Evolutionary conservation across 1,140 invertebrate genomes (phyloP).

Genomic region (Papilio xuthus): DNA sequence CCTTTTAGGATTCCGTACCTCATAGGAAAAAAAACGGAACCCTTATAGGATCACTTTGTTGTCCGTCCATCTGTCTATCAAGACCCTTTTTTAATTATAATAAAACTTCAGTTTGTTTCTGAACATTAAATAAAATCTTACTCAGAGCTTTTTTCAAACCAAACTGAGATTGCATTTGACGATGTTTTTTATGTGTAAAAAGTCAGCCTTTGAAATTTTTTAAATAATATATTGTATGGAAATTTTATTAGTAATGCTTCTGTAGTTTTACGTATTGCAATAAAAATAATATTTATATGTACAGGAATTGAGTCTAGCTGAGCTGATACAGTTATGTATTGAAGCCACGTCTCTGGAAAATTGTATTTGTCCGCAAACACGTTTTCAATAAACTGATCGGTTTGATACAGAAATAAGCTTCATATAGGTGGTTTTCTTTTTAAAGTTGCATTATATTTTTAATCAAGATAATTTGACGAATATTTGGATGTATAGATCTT

Average conservation of each 20-base stretch:
- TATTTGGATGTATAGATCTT: too few species aligned
- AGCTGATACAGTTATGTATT: constrained; percentile 43
- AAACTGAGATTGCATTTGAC: too few species aligned
- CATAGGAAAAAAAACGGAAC: too few species aligned
- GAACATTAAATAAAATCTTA: too few species aligned
- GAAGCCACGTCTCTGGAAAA: constrained; percentile 58
- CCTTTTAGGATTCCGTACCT: too few species aligned
- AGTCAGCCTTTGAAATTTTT: background rate
- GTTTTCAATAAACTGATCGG: constrained; percentile 60
- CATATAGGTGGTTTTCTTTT: constrained; percentile 45
- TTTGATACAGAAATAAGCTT: constrained; percentile 49
- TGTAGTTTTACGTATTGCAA: background rate
- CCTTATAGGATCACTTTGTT: too few species aligned
- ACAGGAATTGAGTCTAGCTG: constrained; percentile 44
- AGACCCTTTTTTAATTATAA: too few species aligned
- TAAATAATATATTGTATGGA: too few species aligned
- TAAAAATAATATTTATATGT: constrained; percentile 35
- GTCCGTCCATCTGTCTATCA: too few species aligned
- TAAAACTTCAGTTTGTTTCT: too few species aligned
- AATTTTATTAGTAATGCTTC: background rate
- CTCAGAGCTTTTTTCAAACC: too few species aligned
- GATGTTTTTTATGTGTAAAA: too few species aligned
- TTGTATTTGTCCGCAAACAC: constrained; percentile 60
- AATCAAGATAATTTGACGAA: background rate
- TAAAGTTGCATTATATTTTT: constrained; percentile 27